Percentiles rank a stretch among this genome's conserved stretches.
Evolutionary conservation across 2,888 invertebrate genomes (phyloP).

Genomic region (Hyposoter dolosus): DNA sequence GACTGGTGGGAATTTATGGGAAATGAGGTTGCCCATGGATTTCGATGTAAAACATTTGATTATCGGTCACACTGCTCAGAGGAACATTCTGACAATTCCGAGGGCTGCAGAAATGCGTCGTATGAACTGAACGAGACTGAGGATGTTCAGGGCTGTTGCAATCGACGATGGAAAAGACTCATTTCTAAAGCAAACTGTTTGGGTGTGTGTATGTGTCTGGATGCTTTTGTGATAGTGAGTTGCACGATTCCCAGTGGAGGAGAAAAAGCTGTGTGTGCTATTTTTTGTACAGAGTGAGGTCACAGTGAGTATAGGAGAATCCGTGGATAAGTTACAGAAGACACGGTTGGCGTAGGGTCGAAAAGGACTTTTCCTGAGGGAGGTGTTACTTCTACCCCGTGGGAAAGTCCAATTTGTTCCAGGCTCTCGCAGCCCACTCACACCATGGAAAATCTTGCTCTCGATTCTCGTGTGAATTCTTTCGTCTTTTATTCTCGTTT

Average conservation of each 20-base stretch:
- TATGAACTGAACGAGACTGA: background rate
- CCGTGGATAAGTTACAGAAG: conserved; percentile 53
- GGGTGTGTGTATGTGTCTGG: background rate
- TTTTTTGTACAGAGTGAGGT: conserved; percentile 30
- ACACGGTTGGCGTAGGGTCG: conserved; percentile 47
- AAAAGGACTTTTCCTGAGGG: conserved; percentile 53
- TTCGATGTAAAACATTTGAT: background rate
- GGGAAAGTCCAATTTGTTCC: conserved; percentile 66
- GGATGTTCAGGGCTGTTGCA: background rate
- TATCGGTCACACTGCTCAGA: background rate
- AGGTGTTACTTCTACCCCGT: conserved; percentile 64
- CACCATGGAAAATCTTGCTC: conserved; percentile 55
- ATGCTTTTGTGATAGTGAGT: background rate
- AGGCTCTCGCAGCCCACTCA: conserved; percentile 51
- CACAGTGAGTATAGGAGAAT: conserved; percentile 34
- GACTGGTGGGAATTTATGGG: too few relatives aligned
- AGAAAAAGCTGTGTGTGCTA: conserved; percentile 33
- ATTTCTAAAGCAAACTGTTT: conserved; percentile 40
- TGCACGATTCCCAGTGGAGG: conserved; percentile 16
- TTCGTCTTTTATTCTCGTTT: conserved; percentile 23
- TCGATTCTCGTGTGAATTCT: conserved; percentile 49
- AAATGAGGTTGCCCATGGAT: too few relatives aligned
- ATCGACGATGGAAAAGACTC: conserved; percentile 36
- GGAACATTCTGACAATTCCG: background rate
- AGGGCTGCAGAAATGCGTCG: background rate